Conservation (phyloP, 2,797 vertebrate species). For the Coreius guichenoti region DNA sequence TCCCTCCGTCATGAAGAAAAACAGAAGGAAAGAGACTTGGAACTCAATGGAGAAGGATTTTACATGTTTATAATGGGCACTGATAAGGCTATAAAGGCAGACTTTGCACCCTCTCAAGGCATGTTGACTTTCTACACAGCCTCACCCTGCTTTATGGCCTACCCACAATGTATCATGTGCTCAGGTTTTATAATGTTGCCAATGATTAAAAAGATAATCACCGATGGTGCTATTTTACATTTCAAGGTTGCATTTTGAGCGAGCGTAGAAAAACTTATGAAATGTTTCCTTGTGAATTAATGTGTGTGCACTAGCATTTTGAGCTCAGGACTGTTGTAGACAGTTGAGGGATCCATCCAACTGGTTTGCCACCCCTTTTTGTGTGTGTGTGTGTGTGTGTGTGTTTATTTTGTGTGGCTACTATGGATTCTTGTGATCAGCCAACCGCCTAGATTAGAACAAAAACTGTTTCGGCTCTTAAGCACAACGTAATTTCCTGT, state of each 20-base stretch:
- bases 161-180: conserved; percentile 46
- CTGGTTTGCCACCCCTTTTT: conserved; percentile 26
- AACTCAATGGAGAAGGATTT: background rate
- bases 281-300: conserved; percentile 9
- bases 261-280: background rate
- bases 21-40: background rate
- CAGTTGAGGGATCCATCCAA: conserved; percentile 19
- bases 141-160: conserved; percentile 59
- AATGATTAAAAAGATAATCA: conserved; percentile 51
- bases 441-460: conserved; percentile 36
- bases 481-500: conserved; percentile 52
- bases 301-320: conserved; percentile 23
- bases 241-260: conserved; percentile 43
- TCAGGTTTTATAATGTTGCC: conserved; percentile 54
- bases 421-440: conserved; percentile 49
- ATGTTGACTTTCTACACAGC: conserved; percentile 58
- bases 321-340: background rate
- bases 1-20: background rate
- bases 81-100: conserved; percentile 48
- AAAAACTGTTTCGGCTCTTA: conserved; percentile 47
- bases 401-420: conserved; percentile 33
- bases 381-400: conserved; percentile 2
- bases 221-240: conserved; percentile 39
- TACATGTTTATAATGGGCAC: conserved; percentile 27
- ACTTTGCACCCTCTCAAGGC: conserved; percentile 57